These are phyloP conservation scores for Pogoniulus pusillus DNA, from an alignment of 2,797 vertebrate genomes.

Conservation along the genomic window DNA sequence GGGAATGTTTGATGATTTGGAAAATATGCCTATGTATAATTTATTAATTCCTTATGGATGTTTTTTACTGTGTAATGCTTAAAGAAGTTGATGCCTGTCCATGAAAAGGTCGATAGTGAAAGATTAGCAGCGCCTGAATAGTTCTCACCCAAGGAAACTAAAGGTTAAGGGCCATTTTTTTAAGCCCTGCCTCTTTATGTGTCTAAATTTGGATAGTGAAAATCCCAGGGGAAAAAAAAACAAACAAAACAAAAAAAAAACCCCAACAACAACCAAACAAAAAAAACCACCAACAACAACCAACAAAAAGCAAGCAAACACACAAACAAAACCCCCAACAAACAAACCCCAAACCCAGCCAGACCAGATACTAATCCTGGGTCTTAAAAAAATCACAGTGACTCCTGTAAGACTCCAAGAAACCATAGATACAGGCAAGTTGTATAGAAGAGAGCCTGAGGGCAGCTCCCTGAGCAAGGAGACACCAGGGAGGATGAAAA, in stretches of 20 bases:
- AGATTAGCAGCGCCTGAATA: background rate
- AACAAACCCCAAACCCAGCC: background rate
- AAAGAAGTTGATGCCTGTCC: background rate
- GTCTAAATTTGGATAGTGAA: background rate
- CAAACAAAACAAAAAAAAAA: too few relatives aligned
- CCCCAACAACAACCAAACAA: too few relatives aligned
- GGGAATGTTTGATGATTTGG: conserved; percentile 40
- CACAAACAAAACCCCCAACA: background rate
- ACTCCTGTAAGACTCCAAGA: conserved; percentile 12
- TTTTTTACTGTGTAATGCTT: conserved; percentile 33
- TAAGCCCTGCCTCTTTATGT: background rate
- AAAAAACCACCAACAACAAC: too few relatives aligned
- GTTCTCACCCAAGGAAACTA: background rate
- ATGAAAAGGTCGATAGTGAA: background rate
- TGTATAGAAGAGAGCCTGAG: conserved; percentile 37
- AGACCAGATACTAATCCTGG: conserved; percentile 11
- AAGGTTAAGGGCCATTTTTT: background rate
- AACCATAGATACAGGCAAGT: conserved; percentile 43
- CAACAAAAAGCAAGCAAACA: too few relatives aligned
- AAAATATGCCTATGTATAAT: conserved; percentile 48
- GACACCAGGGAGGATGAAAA: conserved; percentile 47
- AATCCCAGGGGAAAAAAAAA: background rate
- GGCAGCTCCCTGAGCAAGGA: conserved; percentile 39
- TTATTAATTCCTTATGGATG: conserved; percentile 50
- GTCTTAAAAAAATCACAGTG: conserved; percentile 12